These are phyloP conservation scores for Callocephalon fimbriatum DNA, from an alignment of 2,113 vertebrate genomes.

Conservation along the genomic window DNA sequence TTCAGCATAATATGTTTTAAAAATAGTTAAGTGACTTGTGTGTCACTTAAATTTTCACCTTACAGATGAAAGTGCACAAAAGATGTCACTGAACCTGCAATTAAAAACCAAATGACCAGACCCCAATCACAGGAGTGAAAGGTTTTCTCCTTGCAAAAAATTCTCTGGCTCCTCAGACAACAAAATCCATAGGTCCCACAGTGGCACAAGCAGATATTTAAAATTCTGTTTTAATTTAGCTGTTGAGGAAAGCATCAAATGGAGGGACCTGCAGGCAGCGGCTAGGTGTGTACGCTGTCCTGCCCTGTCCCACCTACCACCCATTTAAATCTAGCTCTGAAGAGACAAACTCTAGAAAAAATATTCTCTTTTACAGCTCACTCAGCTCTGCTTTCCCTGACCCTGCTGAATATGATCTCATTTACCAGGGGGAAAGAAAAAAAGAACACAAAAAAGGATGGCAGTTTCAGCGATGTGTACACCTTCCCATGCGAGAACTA, in stretches of 20 bases:
- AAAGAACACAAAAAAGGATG: neutral
- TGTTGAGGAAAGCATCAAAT: neutral
- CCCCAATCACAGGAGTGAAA: accelerated
- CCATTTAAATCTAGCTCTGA: neutral
- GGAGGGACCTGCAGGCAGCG: accelerated
- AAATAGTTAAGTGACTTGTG: neutral
- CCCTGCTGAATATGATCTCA: neutral
- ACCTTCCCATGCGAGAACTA: slow-evolving; percentile 2
- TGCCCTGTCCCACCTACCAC: neutral
- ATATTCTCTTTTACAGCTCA: neutral
- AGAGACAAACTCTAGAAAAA: neutral
- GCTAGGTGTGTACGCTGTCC: accelerated
- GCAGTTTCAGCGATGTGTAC: neutral
- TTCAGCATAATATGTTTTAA: neutral
- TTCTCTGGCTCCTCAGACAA: neutral
- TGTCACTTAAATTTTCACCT: neutral
- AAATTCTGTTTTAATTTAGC: neutral
- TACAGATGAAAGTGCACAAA: neutral
- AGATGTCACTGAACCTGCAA: neutral
- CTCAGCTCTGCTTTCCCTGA: neutral
- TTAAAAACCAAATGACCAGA: neutral
- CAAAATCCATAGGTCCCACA: neutral
- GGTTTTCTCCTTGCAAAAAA: neutral
- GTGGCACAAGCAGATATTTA: neutral
- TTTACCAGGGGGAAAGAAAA: neutral